These are phyloP conservation scores for Gastracanthus pulcherrimus DNA, from an alignment of 2,888 invertebrate species.

Conservation along the genomic window DNA sequence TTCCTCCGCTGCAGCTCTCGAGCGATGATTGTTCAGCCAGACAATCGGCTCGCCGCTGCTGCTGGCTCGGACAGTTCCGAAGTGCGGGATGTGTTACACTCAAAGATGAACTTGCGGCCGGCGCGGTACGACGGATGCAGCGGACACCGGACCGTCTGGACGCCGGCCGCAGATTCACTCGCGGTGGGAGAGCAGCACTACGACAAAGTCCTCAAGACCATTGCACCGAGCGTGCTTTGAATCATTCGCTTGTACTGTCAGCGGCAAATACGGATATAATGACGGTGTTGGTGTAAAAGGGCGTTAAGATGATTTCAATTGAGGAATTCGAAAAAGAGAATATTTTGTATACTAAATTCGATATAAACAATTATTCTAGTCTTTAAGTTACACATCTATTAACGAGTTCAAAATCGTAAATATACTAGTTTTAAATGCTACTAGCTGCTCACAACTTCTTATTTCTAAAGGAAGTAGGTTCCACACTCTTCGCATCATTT, in stretches of 20 bases:
- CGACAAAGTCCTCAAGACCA: conserved; percentile 14
- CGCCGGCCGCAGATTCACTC: not conserved
- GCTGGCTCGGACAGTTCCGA: conserved; percentile 46
- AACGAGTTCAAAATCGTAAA: too few species aligned
- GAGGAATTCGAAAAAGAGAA: too few species aligned
- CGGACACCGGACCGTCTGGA: not conserved
- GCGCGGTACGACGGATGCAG: not conserved
- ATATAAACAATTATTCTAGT: too few species aligned
- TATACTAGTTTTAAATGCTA: too few species aligned
- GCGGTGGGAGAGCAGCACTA: too few species aligned
- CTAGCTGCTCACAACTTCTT: too few species aligned
- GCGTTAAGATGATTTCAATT: not conserved
- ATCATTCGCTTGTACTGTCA: not conserved
- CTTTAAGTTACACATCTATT: too few species aligned
- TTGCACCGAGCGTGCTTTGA: conserved; percentile 2
- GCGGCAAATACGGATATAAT: not conserved
- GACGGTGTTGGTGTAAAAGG: not conserved
- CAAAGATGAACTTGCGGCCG: conserved; percentile 20
- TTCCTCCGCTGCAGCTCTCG: not conserved
- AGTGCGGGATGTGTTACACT: conserved; percentile 37
- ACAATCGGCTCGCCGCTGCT: conserved; percentile 3
- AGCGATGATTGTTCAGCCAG: conserved; percentile 43
- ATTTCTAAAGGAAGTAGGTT: too few species aligned
- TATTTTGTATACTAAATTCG: too few species aligned
- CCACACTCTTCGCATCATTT: too few species aligned